Percentiles rank a stretch among this genome's conserved stretches.
Conservation (phyloP, 2,113 vertebrate species). For the Gavia stellata region DNA sequence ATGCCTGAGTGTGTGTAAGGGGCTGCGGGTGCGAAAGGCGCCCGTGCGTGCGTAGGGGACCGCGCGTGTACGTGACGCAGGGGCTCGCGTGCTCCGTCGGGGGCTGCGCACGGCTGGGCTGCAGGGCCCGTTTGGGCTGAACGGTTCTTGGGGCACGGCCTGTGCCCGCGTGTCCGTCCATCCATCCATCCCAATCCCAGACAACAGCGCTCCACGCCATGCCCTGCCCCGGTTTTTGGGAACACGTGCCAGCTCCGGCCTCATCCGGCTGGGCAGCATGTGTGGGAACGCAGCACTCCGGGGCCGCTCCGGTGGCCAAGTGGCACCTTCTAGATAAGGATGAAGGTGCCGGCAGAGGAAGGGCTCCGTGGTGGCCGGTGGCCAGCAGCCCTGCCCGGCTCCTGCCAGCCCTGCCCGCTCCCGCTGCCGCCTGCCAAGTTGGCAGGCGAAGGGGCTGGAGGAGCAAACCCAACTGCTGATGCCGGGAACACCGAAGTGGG, state of each 20-base stretch:
- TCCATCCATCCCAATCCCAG: background rate
- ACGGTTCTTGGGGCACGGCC: fast-evolving
- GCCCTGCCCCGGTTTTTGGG: no score
- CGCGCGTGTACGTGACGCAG: no score
- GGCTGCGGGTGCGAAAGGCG: background rate
- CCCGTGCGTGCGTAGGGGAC: background rate
- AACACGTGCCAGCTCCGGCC: fast-evolving
- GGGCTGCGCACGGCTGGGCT: fast-evolving
- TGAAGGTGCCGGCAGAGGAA: background rate
- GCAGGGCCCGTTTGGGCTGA: background rate
- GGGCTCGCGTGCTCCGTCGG: fast-evolving
- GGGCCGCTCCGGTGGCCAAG: background rate
- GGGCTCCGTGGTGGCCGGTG: background rate
- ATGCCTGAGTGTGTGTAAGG: background rate
- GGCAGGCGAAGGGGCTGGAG: background rate
- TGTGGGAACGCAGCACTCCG: background rate
- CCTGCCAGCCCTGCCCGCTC: background rate
- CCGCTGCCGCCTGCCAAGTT: background rate
- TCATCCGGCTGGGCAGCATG: background rate
- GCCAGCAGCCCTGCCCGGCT: background rate
- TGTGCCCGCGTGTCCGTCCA: fast-evolving
- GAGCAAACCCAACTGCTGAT: background rate
- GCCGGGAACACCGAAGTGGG: background rate
- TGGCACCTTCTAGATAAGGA: background rate
- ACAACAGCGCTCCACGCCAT: fast-evolving